A percentile compares a stretch with the other conserved stretches of the same genome.
Evolutionary conservation across 1,140 invertebrate genomes (phyloP).

Genomic region (Aphis craccivora): DNA sequence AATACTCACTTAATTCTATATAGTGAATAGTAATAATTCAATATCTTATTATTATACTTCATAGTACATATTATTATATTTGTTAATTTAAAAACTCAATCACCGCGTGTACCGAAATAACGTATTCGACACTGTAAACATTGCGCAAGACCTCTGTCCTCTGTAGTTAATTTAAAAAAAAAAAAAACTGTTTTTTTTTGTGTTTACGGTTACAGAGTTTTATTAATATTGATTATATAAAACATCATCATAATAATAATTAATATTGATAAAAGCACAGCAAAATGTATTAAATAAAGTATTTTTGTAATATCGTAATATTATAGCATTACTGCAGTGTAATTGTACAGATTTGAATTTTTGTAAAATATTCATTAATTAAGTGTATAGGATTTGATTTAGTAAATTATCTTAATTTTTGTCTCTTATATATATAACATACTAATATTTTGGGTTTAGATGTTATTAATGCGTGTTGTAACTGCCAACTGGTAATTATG

Average conservation of each 20-base stretch:
- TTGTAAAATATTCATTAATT: no score
- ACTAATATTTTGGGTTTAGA: not conserved
- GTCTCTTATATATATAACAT: not conserved
- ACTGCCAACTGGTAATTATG: not conserved
- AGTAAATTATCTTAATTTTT: not conserved
- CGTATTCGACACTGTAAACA: not conserved
- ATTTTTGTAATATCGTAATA: not conserved
- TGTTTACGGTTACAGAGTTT: not conserved
- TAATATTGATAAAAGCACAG: not conserved
- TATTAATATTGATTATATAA: not conserved
- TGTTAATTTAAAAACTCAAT: not conserved
- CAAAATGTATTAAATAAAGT: not conserved
- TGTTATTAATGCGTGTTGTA: not conserved
- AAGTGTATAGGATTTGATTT: not conserved
- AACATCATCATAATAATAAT: not conserved
- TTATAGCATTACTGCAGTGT: not conserved
- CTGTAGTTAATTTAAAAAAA: not conserved
- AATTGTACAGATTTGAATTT: not conserved
- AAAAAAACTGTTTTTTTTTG: not conserved
- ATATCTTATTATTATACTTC: not conserved
- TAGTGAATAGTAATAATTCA: not conserved
- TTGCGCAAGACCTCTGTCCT: not conserved
- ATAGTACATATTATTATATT: not conserved
- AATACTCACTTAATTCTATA: not conserved
- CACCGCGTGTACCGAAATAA: not conserved